phyloP scores from a whole-genome alignment of 2,797 vertebrate genomes.

The Aplochiton taeniatus region DNA sequence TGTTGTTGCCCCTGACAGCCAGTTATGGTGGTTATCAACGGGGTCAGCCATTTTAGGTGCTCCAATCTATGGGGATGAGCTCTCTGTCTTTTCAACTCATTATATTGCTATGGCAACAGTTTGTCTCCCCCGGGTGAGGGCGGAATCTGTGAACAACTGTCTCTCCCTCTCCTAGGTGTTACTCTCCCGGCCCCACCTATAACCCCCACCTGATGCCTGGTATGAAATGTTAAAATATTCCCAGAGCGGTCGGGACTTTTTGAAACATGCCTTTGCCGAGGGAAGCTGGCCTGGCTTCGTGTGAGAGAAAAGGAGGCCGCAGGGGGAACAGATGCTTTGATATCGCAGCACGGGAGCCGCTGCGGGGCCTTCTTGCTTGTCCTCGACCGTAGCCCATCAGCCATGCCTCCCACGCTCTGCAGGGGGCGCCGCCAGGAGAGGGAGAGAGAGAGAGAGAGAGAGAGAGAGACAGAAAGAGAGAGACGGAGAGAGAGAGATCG shows the following conservation, averaged over 20 bases:
- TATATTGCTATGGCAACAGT: constrained; percentile 15
- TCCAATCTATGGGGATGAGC: too few species aligned
- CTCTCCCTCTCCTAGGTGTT: constrained; percentile 39
- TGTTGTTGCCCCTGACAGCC: too few species aligned
- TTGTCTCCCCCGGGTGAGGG: constrained; percentile 24
- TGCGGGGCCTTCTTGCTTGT: constrained; percentile 45
- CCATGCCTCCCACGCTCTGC: constrained; percentile 55
- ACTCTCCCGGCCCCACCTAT: constrained; percentile 32
- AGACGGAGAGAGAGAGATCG: too few species aligned
- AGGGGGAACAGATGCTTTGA: constrained; percentile 66
- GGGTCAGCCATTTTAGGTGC: too few species aligned
- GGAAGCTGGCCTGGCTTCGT: constrained; percentile 60
- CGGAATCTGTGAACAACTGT: neutral
- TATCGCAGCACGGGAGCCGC: constrained; percentile 61
- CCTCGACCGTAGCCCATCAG: constrained; percentile 32
- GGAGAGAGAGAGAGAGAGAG: too few species aligned
- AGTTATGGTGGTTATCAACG: too few species aligned
- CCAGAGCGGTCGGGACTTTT: constrained; percentile 41
- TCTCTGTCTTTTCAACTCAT: neutral
- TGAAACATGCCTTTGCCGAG: constrained; percentile 57
- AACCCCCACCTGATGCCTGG: constrained; percentile 38
- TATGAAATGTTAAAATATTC: constrained; percentile 63
- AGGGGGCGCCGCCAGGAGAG: constrained; percentile 13
- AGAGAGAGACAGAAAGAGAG: too few species aligned
- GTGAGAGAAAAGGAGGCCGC: constrained; percentile 57